A percentile compares a stretch with the other conserved stretches of the same genome.
Conservation (phyloP, 2,113 vertebrate species). For the Vulpes lagopus region DNA sequence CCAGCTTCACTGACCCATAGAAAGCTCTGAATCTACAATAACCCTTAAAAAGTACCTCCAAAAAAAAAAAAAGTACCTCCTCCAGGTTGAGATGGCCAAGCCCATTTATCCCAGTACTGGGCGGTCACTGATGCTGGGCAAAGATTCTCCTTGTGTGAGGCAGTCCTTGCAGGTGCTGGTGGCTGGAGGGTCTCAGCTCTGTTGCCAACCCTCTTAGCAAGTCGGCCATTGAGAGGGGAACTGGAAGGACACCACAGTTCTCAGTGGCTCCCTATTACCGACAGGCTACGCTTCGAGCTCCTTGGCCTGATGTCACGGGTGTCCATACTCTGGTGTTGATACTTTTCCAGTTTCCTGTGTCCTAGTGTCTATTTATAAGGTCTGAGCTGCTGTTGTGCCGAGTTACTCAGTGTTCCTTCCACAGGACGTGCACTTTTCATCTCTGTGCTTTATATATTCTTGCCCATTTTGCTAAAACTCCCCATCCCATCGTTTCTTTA, state of each 20-base stretch:
- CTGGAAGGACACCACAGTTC: fast-evolving
- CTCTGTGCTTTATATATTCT: not conserved
- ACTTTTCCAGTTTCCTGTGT: not conserved
- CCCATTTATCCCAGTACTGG: fast-evolving
- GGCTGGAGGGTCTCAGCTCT: not conserved
- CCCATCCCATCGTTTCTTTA: not conserved
- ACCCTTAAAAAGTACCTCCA: not conserved
- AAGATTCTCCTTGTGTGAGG: not conserved
- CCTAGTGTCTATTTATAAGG: not conserved
- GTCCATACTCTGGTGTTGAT: not conserved
- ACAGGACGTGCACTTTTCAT: not conserved
- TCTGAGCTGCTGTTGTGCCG: not conserved
- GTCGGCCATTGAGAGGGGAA: no score
- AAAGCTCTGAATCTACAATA: not conserved
- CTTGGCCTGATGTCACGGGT: not conserved
- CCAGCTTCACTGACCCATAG: not conserved
- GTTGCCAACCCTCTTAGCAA: not conserved
- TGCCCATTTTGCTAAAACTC: not conserved
- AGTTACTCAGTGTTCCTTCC: not conserved
- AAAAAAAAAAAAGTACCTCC: not conserved
- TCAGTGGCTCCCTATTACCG: not conserved
- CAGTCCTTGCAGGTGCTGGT: fast-evolving
- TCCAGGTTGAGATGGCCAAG: not conserved
- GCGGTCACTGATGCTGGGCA: not conserved
- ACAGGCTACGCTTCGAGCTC: not conserved